Evolutionary conservation across 2,113 vertebrate species (phyloP).

Genomic region (Archocentrus centrarchus): DNA sequence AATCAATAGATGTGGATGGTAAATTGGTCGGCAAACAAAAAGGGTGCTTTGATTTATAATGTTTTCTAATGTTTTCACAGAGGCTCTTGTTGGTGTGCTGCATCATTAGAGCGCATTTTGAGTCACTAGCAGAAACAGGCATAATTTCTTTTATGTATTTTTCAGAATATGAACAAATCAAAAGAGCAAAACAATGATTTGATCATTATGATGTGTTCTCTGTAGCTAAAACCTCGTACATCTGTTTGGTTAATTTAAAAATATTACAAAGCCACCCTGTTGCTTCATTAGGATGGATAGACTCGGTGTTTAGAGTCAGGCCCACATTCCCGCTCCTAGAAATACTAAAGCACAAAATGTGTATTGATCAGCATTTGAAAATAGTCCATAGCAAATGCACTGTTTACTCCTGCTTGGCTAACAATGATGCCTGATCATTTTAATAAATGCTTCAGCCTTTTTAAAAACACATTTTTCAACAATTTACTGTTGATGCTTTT

Average conservation of each 20-base stretch:
- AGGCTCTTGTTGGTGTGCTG: background rate
- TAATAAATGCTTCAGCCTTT: background rate
- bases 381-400: background rate
- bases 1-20: conserved; percentile 44
- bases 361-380: conserved; percentile 17
- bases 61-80: conserved; percentile 35
- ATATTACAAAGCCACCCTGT: background rate
- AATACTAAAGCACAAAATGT: background rate
- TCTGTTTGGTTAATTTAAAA: background rate
- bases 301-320: background rate
- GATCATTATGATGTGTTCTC: background rate
- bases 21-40: background rate
- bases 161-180: conserved; percentile 12
- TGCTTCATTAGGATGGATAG: conserved; percentile 7
- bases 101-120: background rate
- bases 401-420: background rate
- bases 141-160: conserved; percentile 1
- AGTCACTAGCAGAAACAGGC: conserved; percentile 1
- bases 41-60: conserved; percentile 13
- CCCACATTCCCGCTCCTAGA: background rate
- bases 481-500: background rate
- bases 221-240: background rate
- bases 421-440: background rate
- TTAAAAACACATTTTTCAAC: conserved; percentile 1
- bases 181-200: background rate